phyloP scores from a whole-genome alignment of 2,888 invertebrate genomes.

The Drosophila rubida region DNA sequence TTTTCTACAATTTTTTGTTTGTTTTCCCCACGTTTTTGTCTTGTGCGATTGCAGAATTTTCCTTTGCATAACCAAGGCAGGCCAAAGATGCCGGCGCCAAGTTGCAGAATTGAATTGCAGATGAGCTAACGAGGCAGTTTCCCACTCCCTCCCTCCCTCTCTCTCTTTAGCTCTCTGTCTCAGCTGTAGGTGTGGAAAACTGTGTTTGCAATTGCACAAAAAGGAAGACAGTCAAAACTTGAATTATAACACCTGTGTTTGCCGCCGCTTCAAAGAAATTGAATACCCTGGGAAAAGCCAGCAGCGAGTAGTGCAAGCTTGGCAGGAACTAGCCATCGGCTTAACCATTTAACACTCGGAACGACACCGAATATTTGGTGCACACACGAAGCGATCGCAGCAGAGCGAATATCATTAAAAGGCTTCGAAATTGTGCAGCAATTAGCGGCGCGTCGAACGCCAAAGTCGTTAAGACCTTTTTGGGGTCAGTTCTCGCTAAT shows the following conservation, averaged over 20 bases:
- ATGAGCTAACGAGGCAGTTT: conserved; percentile 13
- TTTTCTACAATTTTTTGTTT: conserved; percentile 4
- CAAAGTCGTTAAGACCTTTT: conserved; percentile 12
- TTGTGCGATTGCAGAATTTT: conserved; percentile 50
- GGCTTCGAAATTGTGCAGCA: background rate
- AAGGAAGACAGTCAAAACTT: background rate
- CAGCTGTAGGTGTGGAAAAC: conserved; percentile 34
- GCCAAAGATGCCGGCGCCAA: conserved; percentile 34
- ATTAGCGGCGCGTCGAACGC: background rate
- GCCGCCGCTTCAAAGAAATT: background rate
- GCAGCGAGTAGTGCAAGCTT: background rate
- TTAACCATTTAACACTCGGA: background rate
- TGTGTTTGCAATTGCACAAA: conserved; percentile 23
- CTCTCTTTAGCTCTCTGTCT: background rate
- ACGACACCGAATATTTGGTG: background rate
- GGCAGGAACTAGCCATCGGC: background rate
- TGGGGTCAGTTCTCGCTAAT: conserved; percentile 24
- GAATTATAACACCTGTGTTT: background rate
- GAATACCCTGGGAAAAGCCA: background rate
- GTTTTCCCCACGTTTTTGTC: conserved; percentile 24
- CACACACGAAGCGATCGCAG: background rate
- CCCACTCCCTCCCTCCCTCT: conserved; percentile 9
- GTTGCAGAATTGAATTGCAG: conserved; percentile 43
- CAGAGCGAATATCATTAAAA: background rate
- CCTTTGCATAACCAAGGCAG: conserved; percentile 49